Percentiles rank a stretch among this genome's conserved stretches.
phyloP scores from a whole-genome alignment of 1,140 invertebrate species.

The Nasonia vitripennis region DNA sequence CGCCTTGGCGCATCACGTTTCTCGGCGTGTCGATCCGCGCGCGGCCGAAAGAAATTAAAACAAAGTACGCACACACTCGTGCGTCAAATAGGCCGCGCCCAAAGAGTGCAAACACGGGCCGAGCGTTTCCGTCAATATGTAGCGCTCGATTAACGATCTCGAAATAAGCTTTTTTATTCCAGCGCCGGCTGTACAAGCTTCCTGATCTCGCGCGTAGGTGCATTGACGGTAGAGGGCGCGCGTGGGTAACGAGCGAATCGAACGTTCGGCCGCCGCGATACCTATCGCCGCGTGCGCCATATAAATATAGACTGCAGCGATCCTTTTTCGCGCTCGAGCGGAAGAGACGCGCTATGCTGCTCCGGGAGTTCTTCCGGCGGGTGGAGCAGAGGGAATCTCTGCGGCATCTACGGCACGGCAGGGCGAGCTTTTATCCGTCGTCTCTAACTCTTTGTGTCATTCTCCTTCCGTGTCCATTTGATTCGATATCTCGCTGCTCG shows the following conservation, averaged over 20 bases:
- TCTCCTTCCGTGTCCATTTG: constrained; percentile 24
- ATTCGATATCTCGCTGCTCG: constrained; percentile 7
- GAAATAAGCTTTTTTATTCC: constrained; percentile 44
- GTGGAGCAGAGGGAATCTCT: not conserved
- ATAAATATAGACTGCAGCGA: not conserved
- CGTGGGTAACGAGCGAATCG: constrained; percentile 34
- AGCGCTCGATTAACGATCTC: constrained; percentile 30
- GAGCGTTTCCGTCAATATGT: constrained; percentile 32
- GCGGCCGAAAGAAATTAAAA: constrained; percentile 9
- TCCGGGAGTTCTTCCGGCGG: not conserved
- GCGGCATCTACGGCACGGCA: not conserved
- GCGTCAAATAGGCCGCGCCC: constrained; percentile 8
- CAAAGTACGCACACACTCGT: not conserved
- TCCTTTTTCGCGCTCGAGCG: constrained; percentile 32
- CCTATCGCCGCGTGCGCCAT: constrained; percentile 5
- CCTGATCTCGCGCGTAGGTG: not conserved
- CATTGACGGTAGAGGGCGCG: not conserved
- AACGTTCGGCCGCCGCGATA: constrained; percentile 40
- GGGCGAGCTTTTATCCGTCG: constrained; percentile 15
- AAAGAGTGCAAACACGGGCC: constrained; percentile 23
- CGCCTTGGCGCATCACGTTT: not conserved
- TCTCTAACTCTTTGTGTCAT: constrained; percentile 31
- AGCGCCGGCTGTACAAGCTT: not conserved
- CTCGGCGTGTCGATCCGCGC: too few relatives aligned
- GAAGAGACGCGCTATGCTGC: too few relatives aligned